phyloP scores from a whole-genome alignment of 2,113 vertebrate genomes.

The Nothocercus julius region DNA sequence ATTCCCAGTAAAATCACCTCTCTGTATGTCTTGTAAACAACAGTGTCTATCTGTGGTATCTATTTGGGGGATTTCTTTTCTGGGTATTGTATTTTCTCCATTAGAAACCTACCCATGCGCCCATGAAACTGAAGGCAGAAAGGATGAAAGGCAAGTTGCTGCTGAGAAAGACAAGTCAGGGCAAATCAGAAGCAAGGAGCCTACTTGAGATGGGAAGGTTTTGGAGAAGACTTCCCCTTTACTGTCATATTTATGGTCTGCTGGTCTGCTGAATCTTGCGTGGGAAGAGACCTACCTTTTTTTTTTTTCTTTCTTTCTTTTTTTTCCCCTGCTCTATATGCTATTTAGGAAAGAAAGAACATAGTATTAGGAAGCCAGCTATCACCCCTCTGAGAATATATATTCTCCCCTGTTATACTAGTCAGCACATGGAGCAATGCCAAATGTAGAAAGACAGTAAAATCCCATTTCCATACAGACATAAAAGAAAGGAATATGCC shows the following conservation, averaged over 20 bases:
- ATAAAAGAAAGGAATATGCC: background rate
- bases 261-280: background rate
- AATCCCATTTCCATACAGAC: background rate
- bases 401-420: background rate
- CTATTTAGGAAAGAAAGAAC: background rate
- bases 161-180: constrained; percentile 15
- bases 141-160: constrained; percentile 10
- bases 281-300: background rate
- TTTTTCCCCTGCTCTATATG: background rate
- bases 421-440: background rate
- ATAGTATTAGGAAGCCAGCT: background rate
- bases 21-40: background rate
- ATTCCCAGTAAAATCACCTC: background rate
- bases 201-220: background rate
- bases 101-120: constrained; percentile 6
- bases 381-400: background rate
- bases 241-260: background rate
- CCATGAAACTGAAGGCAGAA: constrained; percentile 44
- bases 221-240: background rate
- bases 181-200: background rate
- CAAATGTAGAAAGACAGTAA: background rate
- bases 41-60: background rate
- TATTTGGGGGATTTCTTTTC: background rate
- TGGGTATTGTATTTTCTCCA: constrained; percentile 23
- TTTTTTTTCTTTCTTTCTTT: background rate